phyloP scores from a whole-genome alignment of 2,113 vertebrate species.

The Ciconia maguari region DNA sequence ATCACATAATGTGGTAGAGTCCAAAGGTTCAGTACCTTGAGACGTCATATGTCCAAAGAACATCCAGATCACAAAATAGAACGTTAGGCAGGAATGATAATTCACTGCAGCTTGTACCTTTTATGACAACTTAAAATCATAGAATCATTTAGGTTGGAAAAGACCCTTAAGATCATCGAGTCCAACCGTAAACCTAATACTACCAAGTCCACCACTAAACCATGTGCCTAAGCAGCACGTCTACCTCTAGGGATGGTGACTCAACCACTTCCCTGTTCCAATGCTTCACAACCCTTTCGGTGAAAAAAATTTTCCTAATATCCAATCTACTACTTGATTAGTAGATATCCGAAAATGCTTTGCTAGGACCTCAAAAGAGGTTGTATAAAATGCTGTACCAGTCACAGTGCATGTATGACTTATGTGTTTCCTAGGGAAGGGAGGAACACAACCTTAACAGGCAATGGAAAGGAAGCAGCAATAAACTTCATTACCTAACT shows the following conservation, averaged over 20 bases:
- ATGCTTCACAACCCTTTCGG: background rate
- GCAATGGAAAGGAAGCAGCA: background rate
- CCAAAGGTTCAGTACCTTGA: background rate
- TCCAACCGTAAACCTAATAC: background rate
- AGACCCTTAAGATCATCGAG: background rate
- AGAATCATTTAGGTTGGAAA: background rate
- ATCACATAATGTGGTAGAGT: background rate
- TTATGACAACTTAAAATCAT: background rate
- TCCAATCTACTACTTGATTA: background rate
- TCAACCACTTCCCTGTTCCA: background rate
- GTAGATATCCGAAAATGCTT: background rate
- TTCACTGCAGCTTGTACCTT: background rate
- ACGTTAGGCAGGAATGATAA: background rate
- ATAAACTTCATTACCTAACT: background rate
- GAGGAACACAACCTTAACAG: background rate
- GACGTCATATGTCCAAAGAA: background rate
- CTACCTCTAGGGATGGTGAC: background rate
- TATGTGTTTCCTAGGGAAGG: background rate
- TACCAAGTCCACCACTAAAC: background rate
- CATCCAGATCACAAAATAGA: background rate
- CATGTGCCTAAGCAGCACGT: accelerated
- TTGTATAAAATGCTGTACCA: background rate
- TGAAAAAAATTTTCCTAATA: background rate
- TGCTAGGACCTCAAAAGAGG: background rate
- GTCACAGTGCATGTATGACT: background rate